Base-by-base conservation (phyloP, 2,888 invertebrate genomes). In the Asteroscopus sphinx region DNA sequence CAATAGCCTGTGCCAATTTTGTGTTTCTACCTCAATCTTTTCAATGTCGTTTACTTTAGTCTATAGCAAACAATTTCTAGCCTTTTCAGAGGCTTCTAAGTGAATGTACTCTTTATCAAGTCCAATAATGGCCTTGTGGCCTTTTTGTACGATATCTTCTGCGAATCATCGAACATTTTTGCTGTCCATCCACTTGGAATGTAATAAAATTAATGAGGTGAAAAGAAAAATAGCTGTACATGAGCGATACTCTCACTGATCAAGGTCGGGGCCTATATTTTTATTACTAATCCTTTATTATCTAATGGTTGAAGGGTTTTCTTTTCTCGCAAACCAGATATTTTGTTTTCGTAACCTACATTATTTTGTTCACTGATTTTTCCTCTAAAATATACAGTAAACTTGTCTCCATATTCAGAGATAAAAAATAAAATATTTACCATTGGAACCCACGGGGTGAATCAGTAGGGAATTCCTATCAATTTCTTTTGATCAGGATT, bases 401-500 rank as follows among this genome's bases (percentile, higher is more conserved):
- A 30, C 17, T 39, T 37, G 45, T 48, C 32, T 21, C 15, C 15
- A 25, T 32, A n/a, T 17, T 21, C 25, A 9, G 1, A 61, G 32
- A 54, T 13, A 59, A 36, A 64, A 48, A 49, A 58, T 48, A 62
- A 36, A 52, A 62, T 62, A 62, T 70, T 56, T 63, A 56, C 49
- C 39, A 21, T 37, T 26, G 44, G 26, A 16, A 52, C 53, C 39
- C 12, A 51, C 33, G 9, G 35, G 40, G 42, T 51, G 40, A 61
- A 57, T 57, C 72, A 59, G 30, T 6, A 41, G 72, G 72, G 70
- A 72, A 62, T 72, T 72, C 61, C 53, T 62, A 69, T 69, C 61
- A 62, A 73, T 73, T 73, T 39, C 66, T 69, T 68, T 73, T 72
- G 73, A 72, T 69, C 72, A 55, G 41, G 16, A 73, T 60, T 56